Conservation (phyloP, 1,140 invertebrate genomes). For the Pemphigus obesinymphae region DNA sequence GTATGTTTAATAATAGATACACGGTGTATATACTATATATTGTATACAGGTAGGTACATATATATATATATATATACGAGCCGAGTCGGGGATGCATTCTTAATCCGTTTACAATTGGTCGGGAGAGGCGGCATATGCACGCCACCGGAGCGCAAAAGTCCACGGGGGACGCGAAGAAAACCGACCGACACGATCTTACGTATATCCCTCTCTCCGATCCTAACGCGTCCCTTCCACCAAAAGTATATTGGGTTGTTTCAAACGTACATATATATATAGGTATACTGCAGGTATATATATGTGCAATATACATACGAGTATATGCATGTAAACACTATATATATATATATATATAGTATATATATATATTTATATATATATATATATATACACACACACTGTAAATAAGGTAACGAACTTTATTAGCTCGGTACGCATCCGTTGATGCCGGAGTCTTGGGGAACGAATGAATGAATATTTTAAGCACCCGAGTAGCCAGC, state of each 20-base stretch:
- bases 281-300: not conserved
- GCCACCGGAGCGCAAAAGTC: not conserved
- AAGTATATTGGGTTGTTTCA: not conserved
- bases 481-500: not conserved
- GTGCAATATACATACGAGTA: not conserved
- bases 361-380: not conserved
- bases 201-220: not conserved
- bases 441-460: not conserved
- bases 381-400: not conserved
- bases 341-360: not conserved
- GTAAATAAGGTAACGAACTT: slow-evolving; percentile 30
- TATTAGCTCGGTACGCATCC: not conserved
- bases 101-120: slow-evolving; percentile 34
- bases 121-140: not conserved
- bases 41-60: not conserved
- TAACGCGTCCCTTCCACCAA: not conserved
- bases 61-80: not conserved
- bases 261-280: not conserved
- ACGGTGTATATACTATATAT: not conserved
- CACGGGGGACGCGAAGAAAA: not conserved
- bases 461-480: slow-evolving; percentile 36
- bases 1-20: slow-evolving; percentile 6
- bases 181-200: not conserved
- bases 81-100: slow-evolving; percentile 25
- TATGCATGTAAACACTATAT: not conserved